Conservation (phyloP, 1,140 invertebrate species). For the Philopotamus ludificatus region DNA sequence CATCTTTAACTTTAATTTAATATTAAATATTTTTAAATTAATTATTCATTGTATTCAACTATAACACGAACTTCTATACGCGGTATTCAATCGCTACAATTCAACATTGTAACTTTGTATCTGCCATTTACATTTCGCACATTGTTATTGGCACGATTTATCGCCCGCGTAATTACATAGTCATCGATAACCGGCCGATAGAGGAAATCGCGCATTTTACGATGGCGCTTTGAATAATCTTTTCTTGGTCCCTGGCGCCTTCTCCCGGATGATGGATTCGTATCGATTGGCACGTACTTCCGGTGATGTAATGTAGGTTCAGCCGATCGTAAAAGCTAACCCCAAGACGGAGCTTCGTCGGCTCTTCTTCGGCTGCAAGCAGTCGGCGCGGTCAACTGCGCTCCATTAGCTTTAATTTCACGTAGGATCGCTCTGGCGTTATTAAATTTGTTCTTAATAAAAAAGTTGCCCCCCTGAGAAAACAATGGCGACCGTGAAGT, state of each 20-base stretch:
- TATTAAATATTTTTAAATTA: no score
- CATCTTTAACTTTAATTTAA: no score
- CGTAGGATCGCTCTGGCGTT: not conserved
- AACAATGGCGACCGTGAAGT: not conserved
- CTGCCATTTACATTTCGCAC: no score
- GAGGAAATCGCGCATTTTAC: no score
- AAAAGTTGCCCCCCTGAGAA: slow-evolving; percentile 11
- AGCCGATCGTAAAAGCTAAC: not conserved
- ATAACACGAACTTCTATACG: no score
- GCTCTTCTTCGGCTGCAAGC: slow-evolving; percentile 6
- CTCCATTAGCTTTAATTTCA: slow-evolving; percentile 14
- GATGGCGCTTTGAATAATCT: no score
- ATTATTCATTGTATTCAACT: no score
- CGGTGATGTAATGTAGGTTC: slow-evolving; percentile 1
- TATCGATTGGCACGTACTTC: slow-evolving; percentile 1
- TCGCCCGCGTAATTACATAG: no score
- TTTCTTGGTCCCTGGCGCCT: not conserved
- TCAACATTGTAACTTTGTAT: no score
- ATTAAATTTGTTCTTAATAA: slow-evolving; percentile 25
- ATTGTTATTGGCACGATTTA: no score
- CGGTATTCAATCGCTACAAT: no score
- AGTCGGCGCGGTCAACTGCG: slow-evolving; percentile 6
- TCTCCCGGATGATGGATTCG: not conserved
- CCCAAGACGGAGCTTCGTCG: slow-evolving; percentile 1
- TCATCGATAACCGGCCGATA: no score